A percentile compares a stretch with the other conserved stretches of the same genome.
phyloP scores from a whole-genome alignment of 2,888 invertebrate species.

The Elegia similella region DNA sequence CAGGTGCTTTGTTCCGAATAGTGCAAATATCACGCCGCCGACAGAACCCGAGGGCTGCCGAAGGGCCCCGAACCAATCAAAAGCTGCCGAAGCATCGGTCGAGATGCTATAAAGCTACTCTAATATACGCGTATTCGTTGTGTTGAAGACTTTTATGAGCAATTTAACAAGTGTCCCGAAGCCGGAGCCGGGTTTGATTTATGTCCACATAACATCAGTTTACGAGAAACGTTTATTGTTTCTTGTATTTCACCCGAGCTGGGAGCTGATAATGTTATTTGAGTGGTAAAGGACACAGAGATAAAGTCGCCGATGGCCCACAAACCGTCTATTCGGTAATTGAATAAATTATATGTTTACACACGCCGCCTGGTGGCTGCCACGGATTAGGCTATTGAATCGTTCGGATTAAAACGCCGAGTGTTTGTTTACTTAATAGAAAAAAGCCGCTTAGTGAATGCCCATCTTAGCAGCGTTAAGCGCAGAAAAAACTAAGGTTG shows the following conservation, averaged over 20 bases:
- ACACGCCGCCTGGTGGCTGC: slow-evolving; percentile 11
- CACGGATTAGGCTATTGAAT: slow-evolving; percentile 11
- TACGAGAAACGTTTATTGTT: slow-evolving; percentile 70
- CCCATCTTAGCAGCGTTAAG: neutral
- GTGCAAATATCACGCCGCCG: neutral
- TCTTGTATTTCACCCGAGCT: slow-evolving; percentile 61
- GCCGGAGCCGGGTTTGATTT: slow-evolving; percentile 63
- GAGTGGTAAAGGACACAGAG: slow-evolving; percentile 43
- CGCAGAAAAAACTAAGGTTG: slow-evolving; percentile 1
- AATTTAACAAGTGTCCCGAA: slow-evolving; percentile 73
- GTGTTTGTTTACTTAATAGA: slow-evolving; percentile 2
- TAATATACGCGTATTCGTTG: slow-evolving; percentile 68
- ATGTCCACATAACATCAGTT: slow-evolving; percentile 63
- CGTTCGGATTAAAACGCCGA: slow-evolving; percentile 4
- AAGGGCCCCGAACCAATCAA: slow-evolving; percentile 44
- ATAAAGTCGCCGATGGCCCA: slow-evolving; percentile 31
- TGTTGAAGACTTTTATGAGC: slow-evolving; percentile 72
- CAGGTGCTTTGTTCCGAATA: neutral
- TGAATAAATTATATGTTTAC: slow-evolving; percentile 29
- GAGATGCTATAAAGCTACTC: slow-evolving; percentile 55
- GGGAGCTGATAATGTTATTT: slow-evolving; percentile 66
- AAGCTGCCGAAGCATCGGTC: slow-evolving; percentile 42
- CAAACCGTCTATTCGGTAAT: slow-evolving; percentile 30
- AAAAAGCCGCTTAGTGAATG: slow-evolving; percentile 4
- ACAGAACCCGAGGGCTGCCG: neutral